Conservation (phyloP, 2,113 vertebrate species). For the Trematomus loennbergii region DNA sequence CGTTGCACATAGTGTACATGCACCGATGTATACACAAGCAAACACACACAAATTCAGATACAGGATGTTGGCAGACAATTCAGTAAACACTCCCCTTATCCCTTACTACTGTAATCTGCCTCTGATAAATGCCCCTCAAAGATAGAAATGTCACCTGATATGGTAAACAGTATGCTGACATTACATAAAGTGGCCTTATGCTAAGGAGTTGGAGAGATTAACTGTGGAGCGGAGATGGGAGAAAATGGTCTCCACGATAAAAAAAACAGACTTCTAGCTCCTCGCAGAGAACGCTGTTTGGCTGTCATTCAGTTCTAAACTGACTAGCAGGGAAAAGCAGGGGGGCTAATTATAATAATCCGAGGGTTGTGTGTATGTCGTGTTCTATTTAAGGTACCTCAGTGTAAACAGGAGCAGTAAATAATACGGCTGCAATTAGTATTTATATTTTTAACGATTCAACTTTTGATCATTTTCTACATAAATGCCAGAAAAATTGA, state of each 20-base stretch:
- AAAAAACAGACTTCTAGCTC: slow-evolving; percentile 44
- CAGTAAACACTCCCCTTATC: slow-evolving; percentile 84
- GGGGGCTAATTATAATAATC: slow-evolving; percentile 28
- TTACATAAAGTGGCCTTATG: slow-evolving; percentile 80
- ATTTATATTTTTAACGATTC: no score
- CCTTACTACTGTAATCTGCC: slow-evolving; percentile 81
- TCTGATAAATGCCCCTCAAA: slow-evolving; percentile 85
- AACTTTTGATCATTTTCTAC: no score
- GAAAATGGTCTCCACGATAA: slow-evolving; percentile 61
- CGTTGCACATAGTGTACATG: slow-evolving; percentile 48
- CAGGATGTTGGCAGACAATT: slow-evolving; percentile 83
- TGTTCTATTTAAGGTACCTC: slow-evolving; percentile 13
- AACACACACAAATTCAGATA: slow-evolving; percentile 67
- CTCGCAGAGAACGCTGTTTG: slow-evolving; percentile 27
- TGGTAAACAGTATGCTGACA: slow-evolving; percentile 77
- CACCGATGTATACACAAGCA: slow-evolving; percentile 66
- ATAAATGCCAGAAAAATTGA: no score
- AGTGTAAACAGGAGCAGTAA: not conserved
- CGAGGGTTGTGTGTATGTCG: slow-evolving; percentile 6
- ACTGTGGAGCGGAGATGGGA: slow-evolving; percentile 66
- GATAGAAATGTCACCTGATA: slow-evolving; percentile 87
- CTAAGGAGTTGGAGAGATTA: slow-evolving; percentile 78
- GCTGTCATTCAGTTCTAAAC: slow-evolving; percentile 39
- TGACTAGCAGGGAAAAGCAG: slow-evolving; percentile 39
- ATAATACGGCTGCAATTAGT: not conserved